A percentile compares a stretch with the other conserved stretches of the same genome.
Conservation (phyloP, 2,113 vertebrate species). For the Serilophus lunatus region DNA sequence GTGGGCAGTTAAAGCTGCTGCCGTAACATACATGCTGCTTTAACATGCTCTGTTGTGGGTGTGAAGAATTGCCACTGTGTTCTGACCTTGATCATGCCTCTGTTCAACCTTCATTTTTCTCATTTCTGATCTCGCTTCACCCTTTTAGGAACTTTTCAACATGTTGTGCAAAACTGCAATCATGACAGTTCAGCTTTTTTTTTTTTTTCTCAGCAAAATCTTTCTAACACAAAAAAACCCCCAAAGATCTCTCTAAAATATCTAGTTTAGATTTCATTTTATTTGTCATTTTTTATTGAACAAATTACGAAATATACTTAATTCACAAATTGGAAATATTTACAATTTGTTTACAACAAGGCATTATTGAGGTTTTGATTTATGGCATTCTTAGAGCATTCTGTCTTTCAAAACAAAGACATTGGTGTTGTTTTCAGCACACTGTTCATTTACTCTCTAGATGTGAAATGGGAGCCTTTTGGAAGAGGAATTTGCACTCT, state of each 20-base stretch:
- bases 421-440: conserved; percentile 42
- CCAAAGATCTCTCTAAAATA: neutral
- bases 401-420: conserved; percentile 78
- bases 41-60: neutral
- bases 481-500: conserved; percentile 51
- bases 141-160: neutral
- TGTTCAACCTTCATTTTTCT: neutral
- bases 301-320: conserved; percentile 78
- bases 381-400: conserved; percentile 64
- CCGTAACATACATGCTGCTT: neutral
- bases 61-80: neutral
- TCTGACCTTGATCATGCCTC: neutral
- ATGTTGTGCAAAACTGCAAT: conserved; percentile 28
- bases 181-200: conserved; percentile 27
- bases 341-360: conserved; percentile 76
- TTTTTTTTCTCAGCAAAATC: too few species aligned
- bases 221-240: neutral
- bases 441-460: conserved; percentile 51
- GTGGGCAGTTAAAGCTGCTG: neutral
- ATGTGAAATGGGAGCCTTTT: conserved; percentile 50
- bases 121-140: neutral
- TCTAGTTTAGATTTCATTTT: conserved; percentile 51
- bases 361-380: conserved; percentile 74
- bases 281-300: conserved; percentile 75
- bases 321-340: conserved; percentile 77